Percentiles rank a stretch among this genome's conserved stretches.
These are phyloP conservation scores for Bugulina stolonifera DNA, from an alignment of 2,888 invertebrate genomes.

Conservation along the genomic window DNA sequence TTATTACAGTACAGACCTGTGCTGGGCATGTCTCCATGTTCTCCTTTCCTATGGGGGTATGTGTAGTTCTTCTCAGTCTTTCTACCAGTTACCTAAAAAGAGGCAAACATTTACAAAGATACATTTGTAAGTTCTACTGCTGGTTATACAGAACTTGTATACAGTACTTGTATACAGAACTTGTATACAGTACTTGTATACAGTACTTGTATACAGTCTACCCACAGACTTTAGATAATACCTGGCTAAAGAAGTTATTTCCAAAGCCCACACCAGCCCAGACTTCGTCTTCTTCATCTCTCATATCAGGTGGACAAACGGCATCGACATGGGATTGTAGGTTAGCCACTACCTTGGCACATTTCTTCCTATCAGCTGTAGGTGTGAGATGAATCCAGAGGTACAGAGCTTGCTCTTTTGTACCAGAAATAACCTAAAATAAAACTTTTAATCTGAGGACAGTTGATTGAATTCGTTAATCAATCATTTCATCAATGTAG, in stretches of 20 bases:
- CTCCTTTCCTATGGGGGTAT: constrained; percentile 44
- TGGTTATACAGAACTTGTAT: too few species aligned
- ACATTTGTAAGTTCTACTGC: too few species aligned
- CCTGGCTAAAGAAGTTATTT: constrained; percentile 45
- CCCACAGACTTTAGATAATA: constrained; percentile 28
- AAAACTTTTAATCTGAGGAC: background rate
- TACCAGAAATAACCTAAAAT: constrained; percentile 44
- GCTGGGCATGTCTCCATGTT: constrained; percentile 49
- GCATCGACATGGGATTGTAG: constrained; percentile 46
- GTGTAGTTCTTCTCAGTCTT: constrained; percentile 36
- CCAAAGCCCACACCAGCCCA: constrained; percentile 53
- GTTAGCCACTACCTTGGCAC: constrained; percentile 40
- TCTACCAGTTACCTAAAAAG: constrained; percentile 37
- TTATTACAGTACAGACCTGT: constrained; percentile 31
- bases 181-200: too few species aligned
- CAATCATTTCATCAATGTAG: background rate
- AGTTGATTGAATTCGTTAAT: background rate
- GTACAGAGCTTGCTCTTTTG: constrained; percentile 51
- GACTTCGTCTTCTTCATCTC: constrained; percentile 47
- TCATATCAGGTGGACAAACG: constrained; percentile 41
- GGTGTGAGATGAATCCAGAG: constrained; percentile 48
- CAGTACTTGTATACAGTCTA: background rate
- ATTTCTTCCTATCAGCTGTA: constrained; percentile 41
- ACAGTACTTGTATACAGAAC: too few species aligned
- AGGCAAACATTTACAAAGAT: too few species aligned